Base-by-base conservation (phyloP, 2,797 vertebrate species). In the Lerista edwardsae region DNA sequence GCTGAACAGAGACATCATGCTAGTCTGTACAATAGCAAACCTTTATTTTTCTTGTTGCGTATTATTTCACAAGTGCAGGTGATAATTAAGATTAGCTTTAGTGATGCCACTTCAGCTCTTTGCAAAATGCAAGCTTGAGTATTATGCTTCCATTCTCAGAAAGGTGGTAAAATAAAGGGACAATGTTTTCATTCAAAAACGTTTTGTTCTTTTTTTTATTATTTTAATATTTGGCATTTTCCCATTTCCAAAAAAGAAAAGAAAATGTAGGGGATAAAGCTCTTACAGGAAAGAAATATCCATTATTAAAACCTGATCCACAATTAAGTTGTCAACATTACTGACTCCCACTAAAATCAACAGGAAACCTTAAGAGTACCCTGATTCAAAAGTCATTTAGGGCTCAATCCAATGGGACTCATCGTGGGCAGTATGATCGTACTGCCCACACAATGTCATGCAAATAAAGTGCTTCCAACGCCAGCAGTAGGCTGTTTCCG, bases 51-150 rank as follows among this genome's bases (percentile, higher is more conserved):
- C 31, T 83, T 74, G 89, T 87, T 91, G 80, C 83, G 82, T 89
- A 92, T 93, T 92, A 93, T 91, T 94, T 92, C 87, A 92, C 81
- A 79, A 91, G 85, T 65, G 27, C 21, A 92, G 91, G 88, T 92
- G 90, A 94, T 93, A 92, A 95, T 93, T 92, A 94, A 91, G 87
- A 90, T 84, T 90, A 88, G 89, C 84, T 91, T 91, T 91, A 91
- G 87, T 87, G 79, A 87, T 85, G 87, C 90, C 84, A 89, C 86
- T 89, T 91, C 73, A 88, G 5, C 89, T 87, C 90, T 86, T 83
- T 72, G 80, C 21, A 78, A 34, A 88, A 55, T 69, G 87, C 67
- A 89, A 88, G 19, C n/a, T 79, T 81, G 90, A 82, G 77, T 72
- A 80, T 71, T 85, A 91, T 84, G 90, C 77, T 90, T 89, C 82